Evolutionary conservation across 2,888 invertebrate species (phyloP).

Genomic region (Litoditis marina): DNA sequence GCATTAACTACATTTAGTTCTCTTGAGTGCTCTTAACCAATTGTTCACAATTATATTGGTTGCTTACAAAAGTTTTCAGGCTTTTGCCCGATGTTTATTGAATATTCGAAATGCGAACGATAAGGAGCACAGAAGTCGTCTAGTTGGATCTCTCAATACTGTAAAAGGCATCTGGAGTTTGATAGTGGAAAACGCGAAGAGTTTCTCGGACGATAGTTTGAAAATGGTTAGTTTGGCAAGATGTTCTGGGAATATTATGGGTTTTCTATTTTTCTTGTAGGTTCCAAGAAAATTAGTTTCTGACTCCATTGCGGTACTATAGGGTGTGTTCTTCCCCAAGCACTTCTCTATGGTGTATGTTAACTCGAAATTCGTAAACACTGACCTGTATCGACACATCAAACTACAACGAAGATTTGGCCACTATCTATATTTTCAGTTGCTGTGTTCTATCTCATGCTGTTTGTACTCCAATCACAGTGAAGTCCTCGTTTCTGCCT

Average conservation of each 20-base stretch:
- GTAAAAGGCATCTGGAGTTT: slow-evolving; percentile 10
- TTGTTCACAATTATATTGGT: neutral
- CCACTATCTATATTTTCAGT: neutral
- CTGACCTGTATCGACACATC: no score
- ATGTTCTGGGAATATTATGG: no score
- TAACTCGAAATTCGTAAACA: no score
- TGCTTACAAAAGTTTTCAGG: slow-evolving; percentile 4
- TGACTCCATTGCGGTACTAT: no score
- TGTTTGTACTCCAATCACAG: slow-evolving; percentile 13
- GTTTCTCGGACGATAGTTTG: slow-evolving; percentile 9
- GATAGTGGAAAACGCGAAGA: neutral
- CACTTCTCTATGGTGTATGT: no score
- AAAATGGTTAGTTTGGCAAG: slow-evolving; percentile 10
- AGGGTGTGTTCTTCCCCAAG: no score
- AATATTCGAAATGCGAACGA: slow-evolving; percentile 9
- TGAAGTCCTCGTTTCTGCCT: slow-evolving; percentile 9
- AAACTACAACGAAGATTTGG: no score
- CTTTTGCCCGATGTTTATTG: slow-evolving; percentile 7
- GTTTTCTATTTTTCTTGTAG: no score
- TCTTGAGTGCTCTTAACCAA: no score
- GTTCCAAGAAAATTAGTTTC: no score
- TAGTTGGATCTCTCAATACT: slow-evolving; percentile 13
- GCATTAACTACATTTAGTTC: no score
- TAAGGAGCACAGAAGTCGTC: slow-evolving; percentile 4
- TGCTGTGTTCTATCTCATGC: neutral